These are phyloP conservation scores for Heliothis peltigera DNA, from an alignment of 2,888 invertebrate genomes.

Conservation along the genomic window DNA sequence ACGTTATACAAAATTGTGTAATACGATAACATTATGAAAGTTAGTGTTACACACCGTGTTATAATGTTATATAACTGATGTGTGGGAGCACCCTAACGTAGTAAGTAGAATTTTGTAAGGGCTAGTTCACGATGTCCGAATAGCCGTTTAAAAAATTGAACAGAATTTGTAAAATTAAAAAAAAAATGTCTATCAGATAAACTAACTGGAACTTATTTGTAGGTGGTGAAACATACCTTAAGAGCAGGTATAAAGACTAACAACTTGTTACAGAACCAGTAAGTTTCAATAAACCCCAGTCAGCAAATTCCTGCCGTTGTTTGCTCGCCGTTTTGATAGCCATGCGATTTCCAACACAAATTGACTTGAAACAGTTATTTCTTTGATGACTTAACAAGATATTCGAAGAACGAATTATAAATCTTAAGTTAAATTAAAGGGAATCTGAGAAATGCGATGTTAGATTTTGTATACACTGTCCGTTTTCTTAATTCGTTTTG, in stretches of 20 bases:
- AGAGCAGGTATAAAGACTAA: not conserved
- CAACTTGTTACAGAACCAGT: not conserved
- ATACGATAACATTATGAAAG: too few relatives aligned
- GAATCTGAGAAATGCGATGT: not conserved
- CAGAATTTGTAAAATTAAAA: too few relatives aligned
- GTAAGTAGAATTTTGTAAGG: too few relatives aligned
- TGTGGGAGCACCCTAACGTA: too few relatives aligned
- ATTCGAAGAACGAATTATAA: not conserved
- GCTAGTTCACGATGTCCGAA: too few relatives aligned
- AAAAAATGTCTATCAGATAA: too few relatives aligned
- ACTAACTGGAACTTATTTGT: too few relatives aligned
- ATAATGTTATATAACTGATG: too few relatives aligned
- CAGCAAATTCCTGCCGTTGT: slow-evolving; percentile 9
- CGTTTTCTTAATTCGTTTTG: not conserved
- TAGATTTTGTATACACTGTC: not conserved
- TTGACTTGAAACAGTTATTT: slow-evolving; percentile 12
- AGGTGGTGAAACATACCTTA: too few relatives aligned
- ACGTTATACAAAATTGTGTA: too few relatives aligned
- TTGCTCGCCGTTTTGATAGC: slow-evolving; percentile 1
- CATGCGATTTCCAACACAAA: slow-evolving; percentile 12
- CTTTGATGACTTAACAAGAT: slow-evolving; percentile 10
- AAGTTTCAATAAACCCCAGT: slow-evolving; percentile 20
- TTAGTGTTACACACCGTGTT: too few relatives aligned
- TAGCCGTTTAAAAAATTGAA: too few relatives aligned
- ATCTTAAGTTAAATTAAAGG: not conserved